Evolutionary conservation across 1,140 invertebrate genomes (phyloP), one percentile per base, ranked within the genome.

Genomic region (Drosophila punjabiensis): DNA sequence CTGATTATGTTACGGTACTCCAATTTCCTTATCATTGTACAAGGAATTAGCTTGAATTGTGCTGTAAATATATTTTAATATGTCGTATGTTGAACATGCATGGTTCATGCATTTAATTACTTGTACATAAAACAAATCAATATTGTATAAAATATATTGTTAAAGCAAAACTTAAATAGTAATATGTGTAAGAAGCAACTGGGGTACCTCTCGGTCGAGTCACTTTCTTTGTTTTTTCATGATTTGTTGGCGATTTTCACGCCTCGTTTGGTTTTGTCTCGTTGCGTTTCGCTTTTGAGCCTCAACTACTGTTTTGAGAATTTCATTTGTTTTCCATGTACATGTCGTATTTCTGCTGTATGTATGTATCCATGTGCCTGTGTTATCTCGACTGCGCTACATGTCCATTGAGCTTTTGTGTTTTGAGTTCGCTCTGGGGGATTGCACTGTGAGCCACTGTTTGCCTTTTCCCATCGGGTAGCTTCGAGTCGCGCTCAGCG

Each of bases 161-260:
- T 5, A 9, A 20, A 37, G 3, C 1, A 13, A 20, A 18, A 10
- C 16, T 4, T 4, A 2, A 32, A 33, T 18, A 3, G 4, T 37
- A 24, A 18, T 47, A 20, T 20, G 5, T 47, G 18, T 20, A 13
- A 20, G 11, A 47, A 18, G 18, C 11, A 14, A 35, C 18, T 55
- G 13, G 14, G 30, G 47, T 69, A 69, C n/a, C 13, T 33, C 9
- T 16, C 1, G 7, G 47, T 53, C 67, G 45, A 33, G 35, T 43
- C 37, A 9, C 4, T 35, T 35, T 14, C 32, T 35, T 64, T 1
- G 10, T 33, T 69, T 73, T 61, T 78, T 76, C 76, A 81, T 85
- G 86, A 89, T 89, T 90, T 89, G 86, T 76, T 85, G 88, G 86
- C 78, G 82, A 89, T 89, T 89, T 89, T 90, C 85, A 89, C 85